Evolutionary conservation across 2,113 vertebrate species (phyloP), one percentile per base, ranked within the genome.

Genomic region (Phalacrocorax brasilianus): DNA sequence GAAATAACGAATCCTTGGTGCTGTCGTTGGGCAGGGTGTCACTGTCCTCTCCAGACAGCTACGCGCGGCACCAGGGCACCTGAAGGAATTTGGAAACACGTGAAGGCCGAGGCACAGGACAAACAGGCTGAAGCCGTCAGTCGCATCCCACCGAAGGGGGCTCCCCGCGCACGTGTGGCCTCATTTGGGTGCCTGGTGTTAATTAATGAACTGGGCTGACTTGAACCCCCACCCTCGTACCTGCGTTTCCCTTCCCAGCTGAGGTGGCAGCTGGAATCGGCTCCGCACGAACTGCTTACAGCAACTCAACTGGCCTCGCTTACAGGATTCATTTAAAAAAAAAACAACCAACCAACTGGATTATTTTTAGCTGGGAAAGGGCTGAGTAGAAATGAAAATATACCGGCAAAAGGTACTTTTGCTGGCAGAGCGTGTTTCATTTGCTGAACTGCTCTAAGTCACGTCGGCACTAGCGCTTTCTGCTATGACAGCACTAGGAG

Each of bases 101-200:
- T 4, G 6, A 5, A 17, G 72, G 47, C 55, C 40, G 2, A 45
- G 66, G n/a, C 71, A 2, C 0, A 28, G 61, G 45, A 23, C 38
- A 2, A 2, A 6, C 0, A 5, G 38, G 30, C 1, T 6, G 40
- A 5, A 5, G 6, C 0, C 8, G 0, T 6, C n/a, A 1, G 35
- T 1, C 10, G 1, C 0, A 7, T 7, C 35, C 49, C 40, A 1
- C 35, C 13, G 53, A 33, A 23, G 4, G 1, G 24, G 23, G 32
- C 22, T 15, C 38, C 30, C 32, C 1, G 1, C 1, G 2, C 3
- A 44, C 3, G 3, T 5, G 3, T 0, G 5, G 65, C 42, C 47
- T n/a, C 12, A 0, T 3, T 9, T 2, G 2, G 50, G 9, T 5
- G 20, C 45, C 66, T 1, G 0, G 26, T 6, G 49, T 20, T 1